phyloP scores from a whole-genome alignment of 2,888 invertebrate species.

The Parapristionchus giblindavisi region DNA sequence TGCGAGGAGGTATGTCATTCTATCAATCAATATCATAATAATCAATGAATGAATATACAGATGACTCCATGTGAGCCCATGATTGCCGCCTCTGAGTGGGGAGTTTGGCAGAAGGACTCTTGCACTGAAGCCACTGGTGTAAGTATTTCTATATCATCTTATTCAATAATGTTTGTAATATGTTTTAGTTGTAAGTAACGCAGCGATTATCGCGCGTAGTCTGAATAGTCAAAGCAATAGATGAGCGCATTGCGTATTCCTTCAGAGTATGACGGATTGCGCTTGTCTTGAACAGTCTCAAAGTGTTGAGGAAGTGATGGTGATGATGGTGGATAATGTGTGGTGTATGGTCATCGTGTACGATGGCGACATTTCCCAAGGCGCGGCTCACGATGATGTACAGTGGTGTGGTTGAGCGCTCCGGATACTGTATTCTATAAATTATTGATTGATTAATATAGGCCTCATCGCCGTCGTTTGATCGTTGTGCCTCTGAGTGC shows the following conservation, averaged over 20 bases:
- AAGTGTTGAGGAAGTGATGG: slow-evolving; percentile 10
- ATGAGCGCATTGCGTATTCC: not conserved
- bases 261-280: slow-evolving; percentile 32
- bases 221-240: not conserved
- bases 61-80: not conserved
- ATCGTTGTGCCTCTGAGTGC: slow-evolving; percentile 35
- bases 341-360: no score
- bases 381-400: not conserved
- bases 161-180: not conserved
- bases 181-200: no score
- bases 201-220: no score
- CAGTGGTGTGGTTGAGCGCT: slow-evolving; percentile 25
- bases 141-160: not conserved
- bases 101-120: slow-evolving; percentile 30
- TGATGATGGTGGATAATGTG: slow-evolving; percentile 19
- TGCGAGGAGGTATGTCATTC: slow-evolving; percentile 29
- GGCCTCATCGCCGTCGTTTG: slow-evolving; percentile 34
- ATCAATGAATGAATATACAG: slow-evolving; percentile 17
- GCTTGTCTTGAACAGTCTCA: not conserved
- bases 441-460: not conserved
- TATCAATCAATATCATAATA: not conserved
- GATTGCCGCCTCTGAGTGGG: slow-evolving; percentile 25
- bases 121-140: slow-evolving; percentile 29
- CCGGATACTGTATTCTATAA: not conserved
- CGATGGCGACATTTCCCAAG: not conserved